Percentiles rank a stretch among this genome's conserved stretches.
phyloP scores from a whole-genome alignment of 2,113 vertebrate genomes.

The Tympanuchus pallidicinctus region DNA sequence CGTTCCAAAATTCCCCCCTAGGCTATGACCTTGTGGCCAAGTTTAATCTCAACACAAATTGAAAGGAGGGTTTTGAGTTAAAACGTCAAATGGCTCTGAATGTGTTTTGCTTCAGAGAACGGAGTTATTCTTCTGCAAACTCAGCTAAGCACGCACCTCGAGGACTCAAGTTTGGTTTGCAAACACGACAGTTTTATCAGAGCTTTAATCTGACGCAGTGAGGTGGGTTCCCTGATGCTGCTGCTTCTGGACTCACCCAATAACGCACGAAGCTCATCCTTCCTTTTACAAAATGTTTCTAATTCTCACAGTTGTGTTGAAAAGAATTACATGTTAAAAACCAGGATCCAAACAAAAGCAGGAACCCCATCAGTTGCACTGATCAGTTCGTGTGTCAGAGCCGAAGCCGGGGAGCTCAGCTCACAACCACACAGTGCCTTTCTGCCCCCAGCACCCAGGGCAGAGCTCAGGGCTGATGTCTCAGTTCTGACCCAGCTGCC shows the following conservation, averaged over 20 bases:
- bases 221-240: background rate
- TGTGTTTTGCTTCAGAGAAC: background rate
- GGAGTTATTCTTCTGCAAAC: background rate
- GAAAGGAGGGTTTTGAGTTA: background rate
- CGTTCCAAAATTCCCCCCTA: conserved; percentile 12
- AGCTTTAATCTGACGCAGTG: background rate
- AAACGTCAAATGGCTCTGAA: background rate
- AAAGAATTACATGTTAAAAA: background rate
- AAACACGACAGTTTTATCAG: background rate
- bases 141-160: fast-evolving
- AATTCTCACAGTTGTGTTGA: background rate
- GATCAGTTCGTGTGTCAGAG: background rate
- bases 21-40: conserved; percentile 30
- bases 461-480: no score
- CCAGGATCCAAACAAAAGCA: background rate
- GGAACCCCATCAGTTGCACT: background rate
- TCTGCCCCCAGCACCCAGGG: background rate
- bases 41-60: conserved; percentile 8
- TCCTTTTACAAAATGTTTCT: background rate
- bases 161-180: background rate
- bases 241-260: background rate
- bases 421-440: fast-evolving
- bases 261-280: fast-evolving
- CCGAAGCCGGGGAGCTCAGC: background rate
- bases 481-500: no score